A percentile compares a stretch with the other conserved stretches of the same genome.
phyloP scores from a whole-genome alignment of 2,888 invertebrate species.

The Lithosia quadra region DNA sequence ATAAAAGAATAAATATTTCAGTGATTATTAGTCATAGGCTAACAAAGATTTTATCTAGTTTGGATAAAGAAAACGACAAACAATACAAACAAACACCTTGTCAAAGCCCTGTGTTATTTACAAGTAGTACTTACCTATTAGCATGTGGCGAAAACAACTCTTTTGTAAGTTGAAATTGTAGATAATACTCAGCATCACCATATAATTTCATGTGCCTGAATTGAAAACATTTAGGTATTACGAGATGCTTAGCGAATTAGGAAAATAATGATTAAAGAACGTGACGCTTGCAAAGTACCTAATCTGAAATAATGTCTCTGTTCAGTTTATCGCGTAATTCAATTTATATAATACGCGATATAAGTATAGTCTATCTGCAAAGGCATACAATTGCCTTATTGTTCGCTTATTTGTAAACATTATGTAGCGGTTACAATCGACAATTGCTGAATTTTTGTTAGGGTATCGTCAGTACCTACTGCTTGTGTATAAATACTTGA shows the following conservation, averaged over 20 bases:
- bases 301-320: conserved; percentile 6
- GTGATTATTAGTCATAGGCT: neutral
- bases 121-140: neutral
- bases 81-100: neutral
- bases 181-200: neutral
- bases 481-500: conserved; percentile 3
- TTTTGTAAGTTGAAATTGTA: neutral
- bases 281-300: conserved; percentile 3
- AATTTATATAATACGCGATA: neutral
- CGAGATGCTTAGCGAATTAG: neutral
- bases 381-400: conserved; percentile 12
- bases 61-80: neutral
- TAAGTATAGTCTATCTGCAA: conserved; percentile 4
- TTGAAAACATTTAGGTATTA: neutral
- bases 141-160: neutral
- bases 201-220: neutral
- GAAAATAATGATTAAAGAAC: conserved; percentile 12
- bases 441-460: conserved; percentile 8
- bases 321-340: conserved; percentile 8
- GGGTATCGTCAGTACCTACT: conserved; percentile 9
- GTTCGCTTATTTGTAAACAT: conserved; percentile 14
- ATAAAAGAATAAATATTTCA: too few relatives aligned
- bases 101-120: too few relatives aligned
- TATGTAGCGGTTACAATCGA: conserved; percentile 14
- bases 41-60: neutral